Evolutionary conservation across 2,797 vertebrate genomes (phyloP).

Genomic region (Anguilla marmorata): DNA sequence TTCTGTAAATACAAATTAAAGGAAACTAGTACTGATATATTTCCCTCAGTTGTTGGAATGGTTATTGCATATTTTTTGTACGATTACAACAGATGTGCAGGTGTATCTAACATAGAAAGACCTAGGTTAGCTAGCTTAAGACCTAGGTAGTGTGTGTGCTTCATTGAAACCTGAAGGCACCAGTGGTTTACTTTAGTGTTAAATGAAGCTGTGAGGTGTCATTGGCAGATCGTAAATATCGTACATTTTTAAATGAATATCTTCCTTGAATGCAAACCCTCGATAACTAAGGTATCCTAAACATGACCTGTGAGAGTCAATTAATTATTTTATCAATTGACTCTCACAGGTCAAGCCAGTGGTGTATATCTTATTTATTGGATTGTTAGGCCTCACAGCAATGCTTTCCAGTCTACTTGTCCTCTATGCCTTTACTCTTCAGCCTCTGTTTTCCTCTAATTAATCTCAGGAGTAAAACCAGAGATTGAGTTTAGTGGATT

Average conservation of each 20-base stretch:
- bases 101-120: neutral
- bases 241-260: neutral
- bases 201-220: neutral
- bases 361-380: slow-evolving; percentile 51
- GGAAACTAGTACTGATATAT: neutral
- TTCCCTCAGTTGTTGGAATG: neutral
- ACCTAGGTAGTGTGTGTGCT: neutral
- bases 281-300: neutral
- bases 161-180: neutral
- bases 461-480: slow-evolving; percentile 61
- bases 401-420: slow-evolving; percentile 32
- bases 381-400: slow-evolving; percentile 48
- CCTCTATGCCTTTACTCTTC: slow-evolving; percentile 44
- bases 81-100: neutral
- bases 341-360: slow-evolving; percentile 40
- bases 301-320: neutral
- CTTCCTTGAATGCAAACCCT: neutral
- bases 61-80: neutral
- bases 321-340: slow-evolving; percentile 17
- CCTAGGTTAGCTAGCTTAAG: no score
- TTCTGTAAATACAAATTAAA: neutral
- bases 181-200: no score
- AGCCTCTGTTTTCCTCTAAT: slow-evolving; percentile 59
- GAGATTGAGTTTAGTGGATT: slow-evolving; percentile 51
- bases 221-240: neutral